Percentiles rank a stretch among this genome's conserved stretches.
These are phyloP conservation scores for Apteryx owenii DNA, from an alignment of 2,113 vertebrate species.

Conservation along the genomic window DNA sequence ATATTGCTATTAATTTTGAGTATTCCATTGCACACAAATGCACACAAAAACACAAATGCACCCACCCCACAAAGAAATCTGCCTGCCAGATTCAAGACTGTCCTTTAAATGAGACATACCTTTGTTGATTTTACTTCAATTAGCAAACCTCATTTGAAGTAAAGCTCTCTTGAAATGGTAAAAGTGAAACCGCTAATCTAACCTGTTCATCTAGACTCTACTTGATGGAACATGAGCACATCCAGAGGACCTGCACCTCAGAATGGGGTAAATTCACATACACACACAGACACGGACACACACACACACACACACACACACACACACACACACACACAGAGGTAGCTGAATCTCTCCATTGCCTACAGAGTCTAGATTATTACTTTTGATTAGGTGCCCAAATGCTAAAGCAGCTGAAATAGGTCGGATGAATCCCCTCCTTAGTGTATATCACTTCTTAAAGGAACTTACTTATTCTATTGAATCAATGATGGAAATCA, in stretches of 20 bases:
- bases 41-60: not conserved
- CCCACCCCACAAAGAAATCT: not conserved
- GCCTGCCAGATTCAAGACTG: not conserved
- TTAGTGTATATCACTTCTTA: not conserved
- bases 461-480: not conserved
- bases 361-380: not conserved
- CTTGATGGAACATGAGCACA: not conserved
- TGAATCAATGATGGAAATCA: not conserved
- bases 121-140: not conserved
- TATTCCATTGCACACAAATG: not conserved
- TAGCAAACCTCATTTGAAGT: not conserved
- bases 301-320: not conserved
- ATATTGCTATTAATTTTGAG: not conserved
- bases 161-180: not conserved
- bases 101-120: not conserved
- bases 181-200: not conserved
- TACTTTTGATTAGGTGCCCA: not conserved
- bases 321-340: not conserved
- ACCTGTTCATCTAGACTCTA: not conserved
- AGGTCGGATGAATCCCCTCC: not conserved
- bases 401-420: not conserved
- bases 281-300: no score
- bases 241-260: not conserved
- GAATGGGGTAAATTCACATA: not conserved
- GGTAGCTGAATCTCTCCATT: not conserved